Conservation (phyloP, 2,797 vertebrate genomes). For the Arrhamphus sclerolepis region DNA sequence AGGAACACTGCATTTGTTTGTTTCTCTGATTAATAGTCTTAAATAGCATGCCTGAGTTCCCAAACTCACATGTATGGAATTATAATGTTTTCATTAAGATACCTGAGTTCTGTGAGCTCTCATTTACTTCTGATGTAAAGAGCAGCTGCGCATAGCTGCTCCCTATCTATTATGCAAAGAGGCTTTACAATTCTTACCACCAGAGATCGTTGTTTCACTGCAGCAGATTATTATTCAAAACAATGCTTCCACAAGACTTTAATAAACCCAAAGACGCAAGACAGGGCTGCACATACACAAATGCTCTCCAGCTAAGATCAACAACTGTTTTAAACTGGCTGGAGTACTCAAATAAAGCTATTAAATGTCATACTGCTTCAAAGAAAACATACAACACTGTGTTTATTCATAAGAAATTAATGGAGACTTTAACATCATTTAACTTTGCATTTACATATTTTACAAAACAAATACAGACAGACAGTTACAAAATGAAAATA, state of each 20-base stretch:
- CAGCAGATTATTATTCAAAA: slow-evolving; percentile 36
- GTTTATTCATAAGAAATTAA: too few species aligned
- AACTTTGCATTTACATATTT: too few species aligned
- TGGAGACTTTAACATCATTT: too few species aligned
- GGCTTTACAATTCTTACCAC: slow-evolving; percentile 23
- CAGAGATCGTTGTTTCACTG: slow-evolving; percentile 59
- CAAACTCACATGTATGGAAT: slow-evolving; percentile 55
- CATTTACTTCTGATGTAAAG: slow-evolving; percentile 45
- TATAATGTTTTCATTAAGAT: slow-evolving; percentile 58
- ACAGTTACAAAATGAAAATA: background rate
- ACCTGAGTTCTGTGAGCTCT: slow-evolving; percentile 31
- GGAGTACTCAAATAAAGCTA: slow-evolving; percentile 34
- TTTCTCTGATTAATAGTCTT: slow-evolving; percentile 50
- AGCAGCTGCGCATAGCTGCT: slow-evolving; percentile 40
- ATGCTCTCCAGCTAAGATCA: slow-evolving; percentile 31
- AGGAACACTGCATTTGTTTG: slow-evolving; percentile 45
- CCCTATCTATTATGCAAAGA: slow-evolving; percentile 47
- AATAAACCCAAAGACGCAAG: slow-evolving; percentile 38
- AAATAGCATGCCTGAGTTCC: slow-evolving; percentile 28
- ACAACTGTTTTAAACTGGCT: slow-evolving; percentile 22
- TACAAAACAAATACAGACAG: too few species aligned
- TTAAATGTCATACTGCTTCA: slow-evolving; percentile 14
- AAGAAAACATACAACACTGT: background rate
- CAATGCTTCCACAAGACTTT: slow-evolving; percentile 48
- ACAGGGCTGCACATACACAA: slow-evolving; percentile 27